These are phyloP conservation scores for Ciconia maguari DNA, from an alignment of 2,113 vertebrate genomes.

Conservation along the genomic window DNA sequence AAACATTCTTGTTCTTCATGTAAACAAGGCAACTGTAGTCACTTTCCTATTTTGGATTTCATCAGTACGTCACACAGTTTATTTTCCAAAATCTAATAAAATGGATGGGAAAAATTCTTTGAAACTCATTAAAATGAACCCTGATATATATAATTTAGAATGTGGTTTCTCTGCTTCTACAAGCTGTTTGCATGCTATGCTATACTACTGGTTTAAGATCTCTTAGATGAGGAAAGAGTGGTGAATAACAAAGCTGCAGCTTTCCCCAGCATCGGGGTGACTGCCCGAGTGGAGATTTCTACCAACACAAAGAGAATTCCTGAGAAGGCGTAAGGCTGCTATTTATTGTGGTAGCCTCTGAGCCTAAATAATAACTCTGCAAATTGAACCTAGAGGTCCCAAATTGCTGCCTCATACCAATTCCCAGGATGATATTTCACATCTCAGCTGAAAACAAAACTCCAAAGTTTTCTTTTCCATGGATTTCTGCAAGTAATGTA, in stretches of 20 bases:
- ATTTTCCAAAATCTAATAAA: conserved; percentile 45
- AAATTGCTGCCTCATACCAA: background rate
- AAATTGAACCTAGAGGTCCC: background rate
- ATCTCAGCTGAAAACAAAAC: background rate
- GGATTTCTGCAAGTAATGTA: background rate
- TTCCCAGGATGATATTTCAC: background rate
- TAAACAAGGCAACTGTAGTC: background rate
- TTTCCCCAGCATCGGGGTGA: background rate
- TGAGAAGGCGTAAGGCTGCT: background rate
- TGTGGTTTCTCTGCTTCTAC: background rate
- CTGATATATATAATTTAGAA: conserved; percentile 21
- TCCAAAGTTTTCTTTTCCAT: background rate
- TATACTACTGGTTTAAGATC: background rate
- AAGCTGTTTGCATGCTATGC: conserved; percentile 22
- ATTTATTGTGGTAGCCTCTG: background rate
- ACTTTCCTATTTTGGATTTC: conserved; percentile 23
- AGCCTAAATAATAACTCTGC: background rate
- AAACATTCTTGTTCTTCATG: background rate
- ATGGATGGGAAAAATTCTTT: background rate
- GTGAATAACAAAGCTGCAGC: background rate
- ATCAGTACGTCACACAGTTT: background rate
- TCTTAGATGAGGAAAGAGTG: background rate
- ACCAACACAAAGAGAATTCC: background rate
- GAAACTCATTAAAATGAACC: conserved; percentile 10
- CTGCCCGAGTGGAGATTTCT: background rate